Base-by-base conservation (phyloP, 2,888 invertebrate species). In the Shargacucullia verbasci region DNA sequence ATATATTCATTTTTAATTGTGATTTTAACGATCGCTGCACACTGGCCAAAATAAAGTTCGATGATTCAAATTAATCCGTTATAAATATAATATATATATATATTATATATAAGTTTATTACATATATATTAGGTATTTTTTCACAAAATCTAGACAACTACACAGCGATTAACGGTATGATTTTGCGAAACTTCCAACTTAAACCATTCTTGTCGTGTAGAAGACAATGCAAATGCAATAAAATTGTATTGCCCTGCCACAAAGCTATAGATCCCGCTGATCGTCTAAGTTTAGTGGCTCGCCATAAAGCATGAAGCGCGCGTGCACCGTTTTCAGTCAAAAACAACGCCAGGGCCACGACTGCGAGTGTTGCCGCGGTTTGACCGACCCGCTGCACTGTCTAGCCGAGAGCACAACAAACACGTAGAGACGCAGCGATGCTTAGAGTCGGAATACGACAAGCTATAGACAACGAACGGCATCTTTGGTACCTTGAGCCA, bases 271-370 rank as follows among this genome's bases (percentile, higher is more conserved):
- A 52, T 60, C 41, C 41, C 56, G 56, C 63, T 70, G 55, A 60
- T 66, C 56, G 53, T 67, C 50, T 63, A 45, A n/a, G 54, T 82
- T 81, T 82, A 64, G 70, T 87, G 81, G 90, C 89, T 84, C 77
- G 35, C 70, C 66, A 71, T 67, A 72, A 74, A 82, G 84, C 83
- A 84, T 82, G 85, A 88, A 87, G 86, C 86, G 90, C 90, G 90
- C 91, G 92, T 91, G 91, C 90, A 89, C 90, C 85, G 89, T 89
- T 91, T 92, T 92, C 90, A 91, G 92, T 91, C 91, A 89, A 90
- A 91, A 91, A 90, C 90, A 89, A 90, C 89, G 85, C 81, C 82
- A 79, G 78, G 84, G 84, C 90, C 91, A 90, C 91, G 89, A 91
- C 85, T 86, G 79, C 85, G 88, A 87, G 90, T 90, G 89, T 89